These are phyloP conservation scores for Eudasyphora cyanicolor DNA, from an alignment of 2,888 invertebrate genomes.

Conservation along the genomic window DNA sequence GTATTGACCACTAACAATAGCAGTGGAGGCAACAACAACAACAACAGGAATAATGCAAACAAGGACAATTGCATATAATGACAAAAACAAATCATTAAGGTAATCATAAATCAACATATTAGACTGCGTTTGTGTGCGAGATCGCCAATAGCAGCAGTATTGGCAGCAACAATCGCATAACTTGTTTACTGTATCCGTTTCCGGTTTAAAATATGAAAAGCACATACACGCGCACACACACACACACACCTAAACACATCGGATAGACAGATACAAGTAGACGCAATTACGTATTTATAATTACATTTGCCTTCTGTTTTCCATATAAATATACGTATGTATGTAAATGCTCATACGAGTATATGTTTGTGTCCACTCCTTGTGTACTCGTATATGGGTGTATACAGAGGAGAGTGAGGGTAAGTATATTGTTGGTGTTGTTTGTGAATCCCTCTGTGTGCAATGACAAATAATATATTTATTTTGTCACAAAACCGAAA, in stretches of 20 bases:
- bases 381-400: too few species aligned
- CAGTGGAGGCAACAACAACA: constrained; percentile 6
- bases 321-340: background rate
- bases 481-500: background rate
- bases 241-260: background rate
- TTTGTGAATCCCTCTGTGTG: background rate
- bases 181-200: constrained; percentile 61
- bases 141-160: constrained; percentile 7
- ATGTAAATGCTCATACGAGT: background rate
- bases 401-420: too few species aligned
- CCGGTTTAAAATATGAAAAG: constrained; percentile 44
- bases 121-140: background rate
- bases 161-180: too few species aligned
- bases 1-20: too few species aligned
- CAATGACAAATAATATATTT: background rate
- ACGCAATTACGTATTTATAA: too few species aligned
- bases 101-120: constrained; percentile 22
- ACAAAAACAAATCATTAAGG: constrained; percentile 26
- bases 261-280: background rate
- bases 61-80: constrained; percentile 6
- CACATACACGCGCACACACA: background rate
- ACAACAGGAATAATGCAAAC: constrained; percentile 10
- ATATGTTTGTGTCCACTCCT: too few species aligned
- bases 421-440: too few species aligned
- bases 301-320: background rate